These are phyloP conservation scores for Microctenopoma stevenorrisi DNA, from an alignment of 2,797 vertebrate genomes.

Conservation along the genomic window DNA sequence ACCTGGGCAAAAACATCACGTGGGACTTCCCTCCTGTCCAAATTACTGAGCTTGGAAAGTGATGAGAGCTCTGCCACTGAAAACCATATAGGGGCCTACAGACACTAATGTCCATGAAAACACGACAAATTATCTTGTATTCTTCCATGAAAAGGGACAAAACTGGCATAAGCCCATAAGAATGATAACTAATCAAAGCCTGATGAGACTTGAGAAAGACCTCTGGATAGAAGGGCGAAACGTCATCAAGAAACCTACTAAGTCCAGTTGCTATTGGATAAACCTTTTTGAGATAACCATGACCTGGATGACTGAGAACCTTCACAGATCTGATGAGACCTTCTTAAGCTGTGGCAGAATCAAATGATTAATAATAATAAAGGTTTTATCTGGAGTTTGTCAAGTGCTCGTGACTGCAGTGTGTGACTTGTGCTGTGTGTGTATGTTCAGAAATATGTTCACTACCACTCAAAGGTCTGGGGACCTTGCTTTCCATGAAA, in stretches of 20 bases:
- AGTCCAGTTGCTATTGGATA: no score
- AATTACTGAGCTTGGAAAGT: constrained; percentile 59
- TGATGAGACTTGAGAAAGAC: no score
- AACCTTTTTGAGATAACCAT: no score
- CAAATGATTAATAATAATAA: constrained; percentile 20
- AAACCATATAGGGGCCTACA: constrained; percentile 39
- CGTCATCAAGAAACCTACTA: no score
- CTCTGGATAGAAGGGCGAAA: no score
- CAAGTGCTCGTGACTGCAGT: background rate
- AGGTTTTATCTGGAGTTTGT: constrained; percentile 17
- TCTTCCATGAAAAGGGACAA: constrained; percentile 37
- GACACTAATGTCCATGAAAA: constrained; percentile 72
- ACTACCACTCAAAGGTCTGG: no score
- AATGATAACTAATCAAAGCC: no score
- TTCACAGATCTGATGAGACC: constrained; percentile 5
- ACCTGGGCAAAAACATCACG: constrained; percentile 78
- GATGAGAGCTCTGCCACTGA: constrained; percentile 62
- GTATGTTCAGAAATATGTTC: no score
- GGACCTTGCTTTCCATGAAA: no score
- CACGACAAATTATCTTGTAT: constrained; percentile 71
- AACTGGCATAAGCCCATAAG: constrained; percentile 17
- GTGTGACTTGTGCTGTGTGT: no score
- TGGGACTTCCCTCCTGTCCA: constrained; percentile 64
- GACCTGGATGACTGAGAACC: no score
- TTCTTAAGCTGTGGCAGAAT: constrained; percentile 22